Base-by-base conservation (phyloP, 2,888 invertebrate genomes). In the Hylaea fasciaria region DNA sequence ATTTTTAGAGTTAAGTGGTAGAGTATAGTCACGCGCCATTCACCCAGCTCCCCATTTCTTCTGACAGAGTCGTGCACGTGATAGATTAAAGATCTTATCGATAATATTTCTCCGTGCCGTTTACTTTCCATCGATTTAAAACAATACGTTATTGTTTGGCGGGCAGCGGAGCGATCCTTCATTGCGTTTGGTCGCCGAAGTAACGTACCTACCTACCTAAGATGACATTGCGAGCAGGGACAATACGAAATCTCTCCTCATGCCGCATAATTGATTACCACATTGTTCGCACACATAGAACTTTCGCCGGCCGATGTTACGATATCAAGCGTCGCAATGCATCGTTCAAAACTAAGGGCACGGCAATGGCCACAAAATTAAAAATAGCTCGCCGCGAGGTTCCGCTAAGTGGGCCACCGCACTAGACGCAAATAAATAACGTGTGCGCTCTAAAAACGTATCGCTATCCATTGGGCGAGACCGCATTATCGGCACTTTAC, bases 61-160 rank as follows among this genome's bases (percentile, higher is more conserved):
- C 64, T 59, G 50, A 51, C 50, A 67, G 68, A 71, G 58, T 73
- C 72, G 70, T 73, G 70, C 73, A 66, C 71, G 76, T 73, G 64
- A 68, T 64, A 73, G 82, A 83, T 86, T 80, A 81, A 66, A 65
- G 72, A 80, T 85, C 81, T 85, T 83, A 88, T 85, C 86, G 70
- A 69, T 86, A 69, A 69, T 64, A 73, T 77, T 80, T 78, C 75
- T 78, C 71, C 69, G 70, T 68, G 76, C 74, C 75, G 62, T 76
- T 82, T 77, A 80, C 82, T 86, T 84, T 85, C 82, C 72, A 77
- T 64, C 65, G 68, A 70, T 48, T 44, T n/a, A 80, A 76, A 80
- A 87, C 85, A 87, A 87, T 84, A 74, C 76, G 65, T 77, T 76
- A 85, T 87, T 87, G 85, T 88, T 84, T 75, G 69, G 65, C 65